Evolutionary conservation across 2,888 invertebrate species (phyloP).

Genomic region (Pogonocherus hispidulus): DNA sequence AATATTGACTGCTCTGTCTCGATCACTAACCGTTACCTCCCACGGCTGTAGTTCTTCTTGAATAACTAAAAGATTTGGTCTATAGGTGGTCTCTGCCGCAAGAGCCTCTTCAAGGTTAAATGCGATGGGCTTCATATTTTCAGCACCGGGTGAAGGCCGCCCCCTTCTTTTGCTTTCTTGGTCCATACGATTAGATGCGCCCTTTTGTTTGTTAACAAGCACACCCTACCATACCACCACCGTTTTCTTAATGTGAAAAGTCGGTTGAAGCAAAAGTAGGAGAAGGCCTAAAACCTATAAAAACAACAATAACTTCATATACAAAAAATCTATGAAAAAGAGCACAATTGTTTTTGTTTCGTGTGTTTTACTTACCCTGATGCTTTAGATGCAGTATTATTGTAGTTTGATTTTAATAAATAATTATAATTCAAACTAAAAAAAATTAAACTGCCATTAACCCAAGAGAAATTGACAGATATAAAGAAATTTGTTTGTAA

Average conservation of each 20-base stretch:
- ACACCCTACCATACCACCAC: constrained; percentile 54
- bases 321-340: constrained; percentile 35
- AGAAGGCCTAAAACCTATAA: constrained; percentile 59
- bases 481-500: neutral
- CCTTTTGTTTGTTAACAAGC: constrained; percentile 42
- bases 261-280: constrained; percentile 58
- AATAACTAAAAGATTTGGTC: constrained; percentile 57
- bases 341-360: neutral
- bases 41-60: constrained; percentile 65
- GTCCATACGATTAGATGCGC: constrained; percentile 56
- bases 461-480: constrained; percentile 21
- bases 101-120: constrained; percentile 63
- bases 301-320: constrained; percentile 28
- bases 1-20: constrained; percentile 86
- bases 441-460: constrained; percentile 28
- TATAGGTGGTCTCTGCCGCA: constrained; percentile 57
- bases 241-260: constrained; percentile 48
- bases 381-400: constrained; percentile 45
- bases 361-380: constrained; percentile 51
- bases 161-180: constrained; percentile 64
- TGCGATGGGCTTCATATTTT: constrained; percentile 59
- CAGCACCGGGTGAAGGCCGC: constrained; percentile 66
- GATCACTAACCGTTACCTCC: constrained; percentile 82
- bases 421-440: constrained; percentile 43
- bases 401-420: constrained; percentile 44